phyloP scores from a whole-genome alignment of 2,888 invertebrate species.

The Opisthograptis luteolata region DNA sequence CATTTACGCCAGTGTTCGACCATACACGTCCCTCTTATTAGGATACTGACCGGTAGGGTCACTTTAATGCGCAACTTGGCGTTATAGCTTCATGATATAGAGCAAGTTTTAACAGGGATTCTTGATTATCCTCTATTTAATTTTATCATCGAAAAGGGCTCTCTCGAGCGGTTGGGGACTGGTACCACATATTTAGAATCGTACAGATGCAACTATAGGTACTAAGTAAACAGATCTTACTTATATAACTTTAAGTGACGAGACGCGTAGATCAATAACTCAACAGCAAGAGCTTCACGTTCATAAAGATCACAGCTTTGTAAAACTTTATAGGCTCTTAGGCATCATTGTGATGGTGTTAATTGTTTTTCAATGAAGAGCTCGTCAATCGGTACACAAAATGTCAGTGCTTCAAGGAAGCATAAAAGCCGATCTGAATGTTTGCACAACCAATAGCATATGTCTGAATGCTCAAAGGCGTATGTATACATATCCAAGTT shows the following conservation, averaged over 20 bases:
- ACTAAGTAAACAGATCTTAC: background rate
- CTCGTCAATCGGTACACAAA: no score
- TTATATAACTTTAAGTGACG: no score
- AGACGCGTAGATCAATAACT: no score
- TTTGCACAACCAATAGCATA: background rate
- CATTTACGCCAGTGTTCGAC: slow-evolving; percentile 36
- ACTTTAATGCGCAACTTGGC: slow-evolving; percentile 38
- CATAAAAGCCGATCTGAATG: slow-evolving; percentile 4
- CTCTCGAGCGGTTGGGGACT: slow-evolving; percentile 20
- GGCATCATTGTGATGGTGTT: background rate
- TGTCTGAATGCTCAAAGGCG: no score
- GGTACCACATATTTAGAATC: slow-evolving; percentile 16
- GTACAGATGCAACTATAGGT: background rate
- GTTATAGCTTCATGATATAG: slow-evolving; percentile 33
- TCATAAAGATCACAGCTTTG: no score
- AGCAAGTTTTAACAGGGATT: slow-evolving; percentile 35
- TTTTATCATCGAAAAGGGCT: slow-evolving; percentile 33
- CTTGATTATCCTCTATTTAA: slow-evolving; percentile 34
- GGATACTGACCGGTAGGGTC: slow-evolving; percentile 39
- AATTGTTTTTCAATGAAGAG: no score
- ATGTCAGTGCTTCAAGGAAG: no score
- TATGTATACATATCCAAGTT: no score
- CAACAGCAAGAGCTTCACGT: no score
- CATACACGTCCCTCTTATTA: slow-evolving; percentile 40
- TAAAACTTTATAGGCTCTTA: no score